Evolutionary conservation across 1,140 invertebrate genomes (phyloP).

Genomic region (Saccostrea cuccullata): DNA sequence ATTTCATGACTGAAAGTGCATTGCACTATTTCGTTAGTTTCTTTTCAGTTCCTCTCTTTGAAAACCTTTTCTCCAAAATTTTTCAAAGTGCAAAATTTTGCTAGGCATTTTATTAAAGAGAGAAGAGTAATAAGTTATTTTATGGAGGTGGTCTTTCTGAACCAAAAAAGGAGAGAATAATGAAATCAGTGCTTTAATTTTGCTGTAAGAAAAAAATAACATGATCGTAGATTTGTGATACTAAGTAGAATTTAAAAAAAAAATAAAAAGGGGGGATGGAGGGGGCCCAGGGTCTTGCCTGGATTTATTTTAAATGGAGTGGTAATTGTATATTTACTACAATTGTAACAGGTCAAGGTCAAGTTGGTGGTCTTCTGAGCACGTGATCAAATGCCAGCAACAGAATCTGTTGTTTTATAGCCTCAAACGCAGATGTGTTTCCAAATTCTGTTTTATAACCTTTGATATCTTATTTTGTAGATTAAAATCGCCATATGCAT

Average conservation of each 20-base stretch:
- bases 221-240: background rate
- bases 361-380: background rate
- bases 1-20: background rate
- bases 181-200: background rate
- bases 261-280: background rate
- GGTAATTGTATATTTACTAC: too few relatives aligned
- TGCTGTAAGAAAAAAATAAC: background rate
- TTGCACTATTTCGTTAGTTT: too few relatives aligned
- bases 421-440: background rate
- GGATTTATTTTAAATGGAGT: background rate
- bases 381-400: background rate
- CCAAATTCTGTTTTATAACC: background rate
- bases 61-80: background rate
- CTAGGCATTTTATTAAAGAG: background rate
- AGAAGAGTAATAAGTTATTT: background rate
- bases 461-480: slow-evolving; percentile 6
- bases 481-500: slow-evolving; percentile 5
- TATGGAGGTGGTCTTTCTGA: background rate
- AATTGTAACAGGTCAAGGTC: background rate
- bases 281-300: background rate
- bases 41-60: background rate
- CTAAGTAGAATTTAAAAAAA: background rate
- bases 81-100: background rate
- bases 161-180: too few relatives aligned
- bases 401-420: background rate